A percentile compares a stretch with the other conserved stretches of the same genome.
phyloP scores from a whole-genome alignment of 1,140 invertebrate genomes.

The Cepaea nemoralis region DNA sequence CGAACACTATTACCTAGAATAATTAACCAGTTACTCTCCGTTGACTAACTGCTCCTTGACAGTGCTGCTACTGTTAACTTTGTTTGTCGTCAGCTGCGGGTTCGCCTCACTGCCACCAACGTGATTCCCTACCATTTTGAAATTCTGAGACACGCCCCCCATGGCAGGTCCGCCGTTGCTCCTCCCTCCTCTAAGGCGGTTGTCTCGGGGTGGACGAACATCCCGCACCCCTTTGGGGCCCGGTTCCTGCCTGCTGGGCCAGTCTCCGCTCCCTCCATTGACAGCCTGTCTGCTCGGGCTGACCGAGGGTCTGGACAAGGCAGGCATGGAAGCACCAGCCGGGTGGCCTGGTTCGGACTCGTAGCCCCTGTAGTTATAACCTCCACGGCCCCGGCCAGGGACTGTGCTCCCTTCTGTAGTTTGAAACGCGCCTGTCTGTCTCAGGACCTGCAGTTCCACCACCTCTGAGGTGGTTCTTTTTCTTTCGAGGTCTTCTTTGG shows the following conservation, averaged over 20 bases:
- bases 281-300: conserved; percentile 34
- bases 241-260: conserved; percentile 30
- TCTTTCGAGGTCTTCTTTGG: conserved; percentile 52
- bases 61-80: conserved; percentile 46
- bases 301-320: conserved; percentile 3
- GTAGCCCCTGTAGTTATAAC: background rate
- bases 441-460: conserved; percentile 65
- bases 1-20: too few relatives aligned
- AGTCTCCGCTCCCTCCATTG: conserved; percentile 42
- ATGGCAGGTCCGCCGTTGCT: conserved; percentile 47
- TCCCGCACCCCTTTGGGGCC: conserved; percentile 34
- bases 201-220: background rate
- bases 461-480: conserved; percentile 32
- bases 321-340: conserved; percentile 27
- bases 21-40: conserved; percentile 48
- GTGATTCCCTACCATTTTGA: conserved; percentile 40
- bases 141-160: background rate
- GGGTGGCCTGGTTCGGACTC: conserved; percentile 11
- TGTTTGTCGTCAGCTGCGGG: conserved; percentile 52
- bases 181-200: conserved; percentile 43
- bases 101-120: conserved; percentile 61
- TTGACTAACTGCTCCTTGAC: conserved; percentile 61
- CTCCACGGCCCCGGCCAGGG: conserved; percentile 20
- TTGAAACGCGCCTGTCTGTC: conserved; percentile 67
- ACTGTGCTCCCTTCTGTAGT: conserved; percentile 53